Percentiles rank a stretch among this genome's conserved stretches.
Evolutionary conservation across 2,888 invertebrate genomes (phyloP).

Genomic region (Epinotia bilunana): DNA sequence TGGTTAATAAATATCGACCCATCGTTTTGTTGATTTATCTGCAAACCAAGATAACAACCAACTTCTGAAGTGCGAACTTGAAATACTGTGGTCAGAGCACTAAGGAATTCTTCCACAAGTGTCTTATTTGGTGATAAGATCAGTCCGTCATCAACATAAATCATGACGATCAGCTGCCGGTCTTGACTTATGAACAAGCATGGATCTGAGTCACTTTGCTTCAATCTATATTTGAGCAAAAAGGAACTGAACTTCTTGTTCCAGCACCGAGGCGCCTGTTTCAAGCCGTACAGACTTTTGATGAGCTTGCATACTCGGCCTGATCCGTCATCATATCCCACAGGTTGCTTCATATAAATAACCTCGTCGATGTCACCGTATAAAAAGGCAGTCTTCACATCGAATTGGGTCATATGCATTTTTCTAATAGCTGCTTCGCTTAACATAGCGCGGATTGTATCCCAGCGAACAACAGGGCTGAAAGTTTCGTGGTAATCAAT

Average conservation of each 20-base stretch:
- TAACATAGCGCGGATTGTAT: too few relatives aligned
- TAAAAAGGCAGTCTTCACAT: too few relatives aligned
- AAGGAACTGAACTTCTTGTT: background rate
- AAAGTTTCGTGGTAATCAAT: too few relatives aligned
- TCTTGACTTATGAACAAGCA: background rate
- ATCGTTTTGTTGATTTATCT: background rate
- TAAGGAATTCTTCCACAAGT: background rate
- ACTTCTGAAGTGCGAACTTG: background rate
- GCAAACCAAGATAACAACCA: background rate
- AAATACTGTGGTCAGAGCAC: background rate
- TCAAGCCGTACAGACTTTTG: background rate
- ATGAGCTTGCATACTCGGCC: slow-evolving; percentile 3
- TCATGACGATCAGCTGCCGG: too few relatives aligned
- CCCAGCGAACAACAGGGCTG: too few relatives aligned
- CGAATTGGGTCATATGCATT: too few relatives aligned
- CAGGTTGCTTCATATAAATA: background rate
- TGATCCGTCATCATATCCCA: background rate
- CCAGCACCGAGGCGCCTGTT: background rate
- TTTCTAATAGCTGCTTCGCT: too few relatives aligned
- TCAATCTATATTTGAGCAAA: background rate
- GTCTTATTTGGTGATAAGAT: too few relatives aligned
- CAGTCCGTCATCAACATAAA: too few relatives aligned
- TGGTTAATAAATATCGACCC: slow-evolving; percentile 1
- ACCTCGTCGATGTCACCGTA: too few relatives aligned
- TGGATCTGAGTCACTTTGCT: slow-evolving; percentile 2